Percentiles rank a stretch among this genome's conserved stretches.
These are phyloP conservation scores for Myotis lucifugus DNA, from an alignment of 2,113 vertebrate genomes.

Conservation along the genomic window DNA sequence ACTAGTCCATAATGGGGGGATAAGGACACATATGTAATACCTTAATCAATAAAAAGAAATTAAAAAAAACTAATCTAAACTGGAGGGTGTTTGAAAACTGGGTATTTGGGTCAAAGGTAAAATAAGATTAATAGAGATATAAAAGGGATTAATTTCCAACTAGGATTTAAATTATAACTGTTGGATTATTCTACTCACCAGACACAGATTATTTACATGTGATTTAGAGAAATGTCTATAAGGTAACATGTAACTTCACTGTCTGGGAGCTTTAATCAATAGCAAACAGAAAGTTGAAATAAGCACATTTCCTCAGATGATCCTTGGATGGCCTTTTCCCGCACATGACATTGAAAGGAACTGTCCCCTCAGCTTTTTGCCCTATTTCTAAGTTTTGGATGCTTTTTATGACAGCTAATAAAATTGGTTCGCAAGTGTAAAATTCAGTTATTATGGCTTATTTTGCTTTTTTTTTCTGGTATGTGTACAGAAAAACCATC, in stretches of 20 bases:
- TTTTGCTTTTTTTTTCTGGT: not conserved
- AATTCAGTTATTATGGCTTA: not conserved
- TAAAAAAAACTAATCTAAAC: not conserved
- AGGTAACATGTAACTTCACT: not conserved
- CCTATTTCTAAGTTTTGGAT: not conserved
- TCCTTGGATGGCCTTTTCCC: not conserved
- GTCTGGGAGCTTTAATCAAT: not conserved
- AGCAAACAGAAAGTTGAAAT: not conserved
- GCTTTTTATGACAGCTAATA: not conserved
- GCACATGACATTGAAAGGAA: not conserved
- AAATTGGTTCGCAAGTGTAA: not conserved
- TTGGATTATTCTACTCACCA: not conserved
- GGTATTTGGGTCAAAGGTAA: not conserved
- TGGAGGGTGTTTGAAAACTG: conserved; percentile 3
- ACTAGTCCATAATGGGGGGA: not conserved
- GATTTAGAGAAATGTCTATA: not conserved
- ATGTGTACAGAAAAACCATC: not conserved
- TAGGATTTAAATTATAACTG: not conserved
- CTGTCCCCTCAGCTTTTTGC: not conserved
- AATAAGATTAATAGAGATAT: not conserved
- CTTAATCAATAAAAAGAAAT: not conserved
- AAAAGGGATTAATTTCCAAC: conserved; percentile 21
- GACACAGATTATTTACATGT: not conserved
- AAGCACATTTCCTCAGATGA: not conserved
- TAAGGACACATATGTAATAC: too few relatives aligned